Conservation (phyloP, 2,113 vertebrate species). For the Epinephelus moara region DNA sequence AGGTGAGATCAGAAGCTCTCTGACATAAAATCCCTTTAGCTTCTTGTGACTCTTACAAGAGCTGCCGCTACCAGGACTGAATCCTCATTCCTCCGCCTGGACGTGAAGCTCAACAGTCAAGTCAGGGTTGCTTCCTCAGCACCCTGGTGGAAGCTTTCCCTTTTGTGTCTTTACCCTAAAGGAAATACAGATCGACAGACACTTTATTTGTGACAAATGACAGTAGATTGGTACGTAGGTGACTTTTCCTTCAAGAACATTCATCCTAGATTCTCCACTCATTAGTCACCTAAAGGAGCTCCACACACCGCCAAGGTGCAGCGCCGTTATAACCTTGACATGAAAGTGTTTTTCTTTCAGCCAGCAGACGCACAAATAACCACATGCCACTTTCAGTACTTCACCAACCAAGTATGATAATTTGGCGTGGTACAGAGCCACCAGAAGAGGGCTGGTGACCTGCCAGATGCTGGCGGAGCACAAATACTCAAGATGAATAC, state of each 20-base stretch:
- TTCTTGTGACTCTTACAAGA: not conserved
- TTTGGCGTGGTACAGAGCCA: not conserved
- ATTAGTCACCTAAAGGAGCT: no score
- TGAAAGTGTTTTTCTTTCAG: not conserved
- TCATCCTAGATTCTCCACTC: no score
- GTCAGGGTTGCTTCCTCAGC: not conserved
- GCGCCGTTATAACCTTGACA: not conserved
- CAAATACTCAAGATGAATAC: not conserved
- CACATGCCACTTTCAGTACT: not conserved
- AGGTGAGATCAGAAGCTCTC: not conserved
- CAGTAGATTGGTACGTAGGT: not conserved
- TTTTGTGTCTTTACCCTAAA: not conserved
- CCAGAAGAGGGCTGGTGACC: slow-evolving; percentile 18
- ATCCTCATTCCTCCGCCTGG: not conserved
- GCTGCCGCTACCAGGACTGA: not conserved
- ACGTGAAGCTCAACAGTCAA: not conserved
- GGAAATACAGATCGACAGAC: not conserved
- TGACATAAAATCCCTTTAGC: not conserved
- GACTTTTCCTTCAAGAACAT: not conserved
- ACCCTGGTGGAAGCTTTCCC: no score
- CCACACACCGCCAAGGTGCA: not conserved
- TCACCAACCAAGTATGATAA: slow-evolving; percentile 11
- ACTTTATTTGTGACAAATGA: not conserved
- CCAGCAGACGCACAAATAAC: not conserved
- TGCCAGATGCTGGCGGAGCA: slow-evolving; percentile 1